Percentiles rank a stretch among this genome's conserved stretches.
These are phyloP conservation scores for Zoanthus sansibaricus DNA, from an alignment of 92 coral and sea anemone genomes.

Conservation along the genomic window DNA sequence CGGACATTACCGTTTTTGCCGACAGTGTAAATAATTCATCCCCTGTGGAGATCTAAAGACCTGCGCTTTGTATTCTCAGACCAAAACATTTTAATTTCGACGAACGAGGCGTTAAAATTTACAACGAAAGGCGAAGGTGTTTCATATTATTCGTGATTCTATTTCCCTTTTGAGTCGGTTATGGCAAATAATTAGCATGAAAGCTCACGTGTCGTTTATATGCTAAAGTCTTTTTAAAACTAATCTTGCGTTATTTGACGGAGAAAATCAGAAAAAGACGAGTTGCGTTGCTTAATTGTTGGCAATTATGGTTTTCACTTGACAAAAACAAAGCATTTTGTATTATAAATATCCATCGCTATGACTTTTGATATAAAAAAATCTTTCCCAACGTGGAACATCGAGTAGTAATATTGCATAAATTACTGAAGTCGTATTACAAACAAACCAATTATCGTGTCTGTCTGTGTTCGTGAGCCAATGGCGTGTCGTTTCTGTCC, in stretches of 20 bases:
- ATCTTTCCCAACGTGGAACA: constrained; percentile 38
- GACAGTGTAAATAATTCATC: background rate
- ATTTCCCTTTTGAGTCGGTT: constrained; percentile 3
- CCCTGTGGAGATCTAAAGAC: background rate
- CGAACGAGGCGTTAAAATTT: background rate
- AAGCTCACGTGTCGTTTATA: constrained; percentile 57
- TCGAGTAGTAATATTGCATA: constrained; percentile 82
- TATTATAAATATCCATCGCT: constrained; percentile 29
- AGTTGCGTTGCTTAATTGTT: background rate
- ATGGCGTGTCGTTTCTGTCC: constrained; percentile 54
- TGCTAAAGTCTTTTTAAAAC: too few species aligned
- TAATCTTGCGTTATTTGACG: too few species aligned
- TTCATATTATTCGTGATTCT: constrained; percentile 35
- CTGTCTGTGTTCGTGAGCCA: constrained; percentile 71
- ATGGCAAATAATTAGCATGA: constrained; percentile 61
- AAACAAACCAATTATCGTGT: constrained; percentile 84
- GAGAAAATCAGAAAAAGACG: background rate
- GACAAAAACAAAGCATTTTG: constrained; percentile 17
- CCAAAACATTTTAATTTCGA: background rate
- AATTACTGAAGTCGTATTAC: constrained; percentile 75
- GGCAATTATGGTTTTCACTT: background rate
- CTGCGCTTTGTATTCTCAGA: background rate
- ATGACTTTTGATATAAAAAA: constrained; percentile 32
- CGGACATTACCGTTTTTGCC: background rate
- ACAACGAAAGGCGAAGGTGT: constrained; percentile 4